Base-by-base conservation (phyloP, 2,888 invertebrate genomes). In the Cabera pusaria region DNA sequence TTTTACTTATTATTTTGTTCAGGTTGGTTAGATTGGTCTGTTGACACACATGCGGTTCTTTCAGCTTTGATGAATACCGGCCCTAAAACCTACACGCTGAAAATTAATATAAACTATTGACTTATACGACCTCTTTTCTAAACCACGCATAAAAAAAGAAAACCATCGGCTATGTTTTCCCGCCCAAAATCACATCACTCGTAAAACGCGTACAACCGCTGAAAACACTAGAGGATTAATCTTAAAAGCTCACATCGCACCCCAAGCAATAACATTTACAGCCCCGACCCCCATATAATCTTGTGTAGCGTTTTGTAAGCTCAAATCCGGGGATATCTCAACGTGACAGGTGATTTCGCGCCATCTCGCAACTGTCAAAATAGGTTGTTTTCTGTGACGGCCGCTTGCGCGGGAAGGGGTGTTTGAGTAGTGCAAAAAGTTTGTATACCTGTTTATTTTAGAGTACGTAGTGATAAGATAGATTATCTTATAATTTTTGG, bases 311-410 rank as follows among this genome's bases (percentile, higher is more conserved):
- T 57, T 78, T 75, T 81, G 77, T 72, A 66, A 72, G 64, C 69
- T 62, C 62, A 80, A 80, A 81, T 79, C 80, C 70, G 61, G 61
- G 60, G 62, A 78, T 78, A 68, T 58, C 59, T 75, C 74, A 69
- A 61, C 47, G 50, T 81, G 85, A 78, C 82, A 78, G 70, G 69
- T 64, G 68, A 60, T 70, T 64, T 50, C 51, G 64, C 74, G 72
- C 72, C 73, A 73, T 73, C 77, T 72, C 46, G 68, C 53, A 72
- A 70, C 68, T 72, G 82, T 81, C 78, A 81, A 69, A 77, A 7
- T 59, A 52, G 64, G 61, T 61, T 70, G 66, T 73, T 75, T 73
- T 72, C 63, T 56, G 56, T 56, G 56, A 47, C 19, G 3, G n/a
- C 1, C 1, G 21, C n/a, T n/a, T n/a, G 10, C 18, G 18, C 42